These are phyloP conservation scores for Mustela nigripes DNA, from an alignment of 2,113 vertebrate species.

Conservation along the genomic window DNA sequence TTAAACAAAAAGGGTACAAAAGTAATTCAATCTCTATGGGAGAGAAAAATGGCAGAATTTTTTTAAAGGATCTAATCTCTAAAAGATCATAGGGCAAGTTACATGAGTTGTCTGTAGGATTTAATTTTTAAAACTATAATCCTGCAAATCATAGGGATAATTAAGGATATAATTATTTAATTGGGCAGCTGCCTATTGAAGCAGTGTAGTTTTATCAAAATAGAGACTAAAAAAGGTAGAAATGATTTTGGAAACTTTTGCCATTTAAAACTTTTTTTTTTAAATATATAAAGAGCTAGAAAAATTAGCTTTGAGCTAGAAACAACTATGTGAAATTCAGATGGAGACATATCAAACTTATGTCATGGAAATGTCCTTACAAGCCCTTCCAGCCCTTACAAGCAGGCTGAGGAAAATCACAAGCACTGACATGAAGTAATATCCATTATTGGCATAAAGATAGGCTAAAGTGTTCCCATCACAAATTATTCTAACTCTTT, in stretches of 20 bases:
- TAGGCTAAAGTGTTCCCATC: not conserved
- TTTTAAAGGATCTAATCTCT: conserved; percentile 72
- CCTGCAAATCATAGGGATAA: conserved; percentile 29
- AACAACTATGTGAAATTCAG: conserved; percentile 43
- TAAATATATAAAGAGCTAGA: not conserved
- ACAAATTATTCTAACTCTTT: conserved; percentile 22
- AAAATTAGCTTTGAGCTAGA: conserved; percentile 53
- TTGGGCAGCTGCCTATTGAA: conserved; percentile 55
- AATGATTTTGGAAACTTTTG: conserved; percentile 61
- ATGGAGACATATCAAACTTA: conserved; percentile 35
- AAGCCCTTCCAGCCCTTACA: not conserved
- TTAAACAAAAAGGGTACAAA: conserved; percentile 44
- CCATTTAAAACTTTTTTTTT: conserved; percentile 60
- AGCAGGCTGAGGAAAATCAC: not conserved
- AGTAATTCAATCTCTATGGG: conserved; percentile 66
- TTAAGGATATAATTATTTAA: conserved; percentile 69
- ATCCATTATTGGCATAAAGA: conserved; percentile 31
- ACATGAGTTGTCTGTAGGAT: conserved; percentile 67
- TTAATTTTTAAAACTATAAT: conserved; percentile 39
- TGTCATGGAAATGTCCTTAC: conserved; percentile 6
- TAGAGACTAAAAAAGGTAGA: not conserved
- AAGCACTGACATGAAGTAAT: conserved; percentile 41
- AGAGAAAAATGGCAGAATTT: conserved; percentile 53
- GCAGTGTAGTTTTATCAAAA: conserved; percentile 56
- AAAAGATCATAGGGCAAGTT: conserved; percentile 55